Base-by-base conservation (phyloP, 2,113 vertebrate genomes). In the Ictalurus furcatus region DNA sequence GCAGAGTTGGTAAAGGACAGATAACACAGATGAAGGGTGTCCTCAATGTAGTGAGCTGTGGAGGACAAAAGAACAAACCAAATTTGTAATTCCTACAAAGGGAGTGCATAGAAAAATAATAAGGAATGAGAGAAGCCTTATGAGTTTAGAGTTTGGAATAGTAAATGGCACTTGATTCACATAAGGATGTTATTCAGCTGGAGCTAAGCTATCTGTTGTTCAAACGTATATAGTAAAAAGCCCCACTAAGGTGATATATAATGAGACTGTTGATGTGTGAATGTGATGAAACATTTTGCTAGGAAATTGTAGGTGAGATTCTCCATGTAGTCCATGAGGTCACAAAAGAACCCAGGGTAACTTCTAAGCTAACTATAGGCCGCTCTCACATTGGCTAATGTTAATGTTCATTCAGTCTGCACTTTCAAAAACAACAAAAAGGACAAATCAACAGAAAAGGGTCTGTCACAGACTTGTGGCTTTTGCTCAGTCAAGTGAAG, bases 151-250 rank as follows among this genome's bases (percentile, higher is more conserved):
- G 89, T 89, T 65, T 76, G 88, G 92, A 91, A 92, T 92, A 88
- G 86, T 92, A 89, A 92, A 91, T 90, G 86, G 88, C 88, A 91
- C 91, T 92, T 87, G 67, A 88, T 88, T 82, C 87, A 81, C 87
- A 90, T 88, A 91, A 90, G 89, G 81, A 93, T 91, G 84, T 88
- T 89, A 87, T 92, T 90, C 85, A 86, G 83, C 85, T 88, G 76
- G 28, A 86, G 85, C 88, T 87, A 84, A 91, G 86, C 88, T 88
- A 25, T 83, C 73, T 83, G 76, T 78, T 89, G 84, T 61, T 91
- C 87, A 84, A 88, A 90, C 63, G 63, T 90, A 85, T 84, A 67
- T 71, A 61, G 88, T 89, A 90, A 90, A 90, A 91, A 80, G 85
- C 84, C 86, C 89, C 84, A 89, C 74, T 52, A 90, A 92, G 84